A percentile compares a stretch with the other conserved stretches of the same genome.
These are phyloP conservation scores for Limenitis camilla DNA, from an alignment of 2,888 invertebrate species.

Conservation along the genomic window DNA sequence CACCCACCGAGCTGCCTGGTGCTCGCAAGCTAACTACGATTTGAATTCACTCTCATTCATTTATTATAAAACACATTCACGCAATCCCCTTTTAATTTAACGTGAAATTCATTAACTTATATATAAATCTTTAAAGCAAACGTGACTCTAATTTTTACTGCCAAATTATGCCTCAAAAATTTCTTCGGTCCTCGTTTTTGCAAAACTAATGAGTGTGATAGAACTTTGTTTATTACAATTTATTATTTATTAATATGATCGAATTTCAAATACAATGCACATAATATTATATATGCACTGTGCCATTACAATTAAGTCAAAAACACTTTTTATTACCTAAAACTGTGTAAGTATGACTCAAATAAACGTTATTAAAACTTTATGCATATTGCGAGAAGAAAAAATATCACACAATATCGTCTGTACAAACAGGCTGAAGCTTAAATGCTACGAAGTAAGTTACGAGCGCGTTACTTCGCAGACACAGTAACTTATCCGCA, in stretches of 20 bases:
- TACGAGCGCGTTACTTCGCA: constrained; percentile 36
- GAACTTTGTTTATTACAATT: neutral
- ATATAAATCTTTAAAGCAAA: constrained; percentile 12
- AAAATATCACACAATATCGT: neutral
- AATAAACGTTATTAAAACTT: no score
- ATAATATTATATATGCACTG: no score
- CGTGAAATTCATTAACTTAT: constrained; percentile 7
- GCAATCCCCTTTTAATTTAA: constrained; percentile 17
- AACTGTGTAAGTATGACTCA: no score
- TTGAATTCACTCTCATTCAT: constrained; percentile 59
- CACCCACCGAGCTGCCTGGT: constrained; percentile 31
- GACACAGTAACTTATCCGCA: constrained; percentile 36
- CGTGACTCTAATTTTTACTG: constrained; percentile 14
- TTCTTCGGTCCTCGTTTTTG: neutral
- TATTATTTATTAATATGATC: no score
- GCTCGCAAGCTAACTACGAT: constrained; percentile 47
- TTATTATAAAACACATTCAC: constrained; percentile 41
- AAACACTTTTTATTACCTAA: no score
- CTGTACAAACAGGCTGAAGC: neutral
- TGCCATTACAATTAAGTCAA: no score
- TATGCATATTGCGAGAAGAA: no score
- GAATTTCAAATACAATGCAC: no score
- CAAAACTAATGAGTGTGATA: neutral
- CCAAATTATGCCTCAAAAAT: neutral
- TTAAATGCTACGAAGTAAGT: constrained; percentile 56